Evolutionary conservation across 30 jellyfish, hydroid and myxozoan species (phyloP), one percentile per base, ranked within the genome.

Genomic region (Clytia hemisphaerica): DNA sequence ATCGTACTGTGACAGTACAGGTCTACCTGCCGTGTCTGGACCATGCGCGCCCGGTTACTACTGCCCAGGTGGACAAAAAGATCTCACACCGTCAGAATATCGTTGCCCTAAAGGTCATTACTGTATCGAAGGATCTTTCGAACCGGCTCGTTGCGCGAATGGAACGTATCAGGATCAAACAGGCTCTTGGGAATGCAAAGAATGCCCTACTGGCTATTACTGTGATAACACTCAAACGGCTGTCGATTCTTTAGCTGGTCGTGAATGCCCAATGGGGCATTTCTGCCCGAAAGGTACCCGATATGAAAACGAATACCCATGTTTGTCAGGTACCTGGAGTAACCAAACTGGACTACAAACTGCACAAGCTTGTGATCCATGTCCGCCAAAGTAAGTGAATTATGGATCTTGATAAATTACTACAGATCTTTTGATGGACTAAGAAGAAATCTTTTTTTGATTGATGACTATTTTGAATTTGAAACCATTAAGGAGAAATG

Each of bases 241-340:
- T 30, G 97, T 79, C 32, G 82, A 70, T 29, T 30, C 83, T 1
- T 58, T 88, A 49, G 88, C 72, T 37, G 97, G 94, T 1, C 51
- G 80, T 26, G 61, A 48, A 30, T 88, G 97, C 58, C 93, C 84
- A 7, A 80, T 87, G 0, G 97, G 97, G 6, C 67, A 82, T 33
- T 88, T 55, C 61, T 88, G 97, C 63, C 97, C 97, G 0, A 45
- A 62, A 1, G 83, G 83, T 3, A 88, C 97, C 12, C 71, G 94
- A 31, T 88, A 61, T 63, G 79, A 82, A 1, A 88, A 77, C 22
- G 94, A 88, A 37, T 76, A 53, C 60, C 89, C 94, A 27, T 88
- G 97, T 70, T 45, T 51, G 18, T 88, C 94, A 18, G 97, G 97
- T 1, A 73, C 97, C 0, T 88, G 93, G 93, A 73, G 93, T 3